These are phyloP conservation scores for Prinia subflava DNA, from an alignment of 2,113 vertebrate species.

Conservation along the genomic window DNA sequence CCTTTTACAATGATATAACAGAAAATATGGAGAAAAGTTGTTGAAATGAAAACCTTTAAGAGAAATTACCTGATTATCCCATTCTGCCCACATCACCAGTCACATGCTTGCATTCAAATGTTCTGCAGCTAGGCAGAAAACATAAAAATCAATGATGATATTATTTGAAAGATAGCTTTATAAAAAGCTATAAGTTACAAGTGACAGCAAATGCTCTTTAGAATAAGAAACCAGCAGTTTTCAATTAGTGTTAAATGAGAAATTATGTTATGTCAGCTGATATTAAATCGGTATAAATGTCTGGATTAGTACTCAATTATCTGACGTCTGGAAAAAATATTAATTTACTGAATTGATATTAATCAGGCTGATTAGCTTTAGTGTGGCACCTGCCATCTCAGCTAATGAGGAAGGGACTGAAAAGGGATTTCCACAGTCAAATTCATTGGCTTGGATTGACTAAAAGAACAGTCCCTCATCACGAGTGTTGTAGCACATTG, in stretches of 20 bases:
- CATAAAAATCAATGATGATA: neutral
- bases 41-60: neutral
- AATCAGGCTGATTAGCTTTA: neutral
- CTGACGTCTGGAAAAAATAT: neutral
- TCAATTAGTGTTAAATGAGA: slow-evolving; percentile 39
- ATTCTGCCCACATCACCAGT: neutral
- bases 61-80: neutral
- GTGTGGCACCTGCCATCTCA: slow-evolving; percentile 28
- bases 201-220: slow-evolving; percentile 17
- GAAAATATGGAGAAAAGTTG: neutral
- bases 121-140: neutral
- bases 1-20: neutral
- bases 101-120: neutral
- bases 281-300: neutral
- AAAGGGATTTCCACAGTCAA: neutral
- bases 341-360: slow-evolving; percentile 2
- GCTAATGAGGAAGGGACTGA: neutral
- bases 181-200: neutral
- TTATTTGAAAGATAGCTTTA: neutral
- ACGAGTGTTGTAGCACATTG: neutral
- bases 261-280: slow-evolving; percentile 13
- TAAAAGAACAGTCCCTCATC: neutral
- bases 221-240: slow-evolving; percentile 33
- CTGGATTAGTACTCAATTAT: slow-evolving; percentile 16
- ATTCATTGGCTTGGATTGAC: neutral